Evolutionary conservation across 2,888 invertebrate genomes (phyloP), one percentile per base, ranked within the genome.

Genomic region (Pseudoips prasinana): DNA sequence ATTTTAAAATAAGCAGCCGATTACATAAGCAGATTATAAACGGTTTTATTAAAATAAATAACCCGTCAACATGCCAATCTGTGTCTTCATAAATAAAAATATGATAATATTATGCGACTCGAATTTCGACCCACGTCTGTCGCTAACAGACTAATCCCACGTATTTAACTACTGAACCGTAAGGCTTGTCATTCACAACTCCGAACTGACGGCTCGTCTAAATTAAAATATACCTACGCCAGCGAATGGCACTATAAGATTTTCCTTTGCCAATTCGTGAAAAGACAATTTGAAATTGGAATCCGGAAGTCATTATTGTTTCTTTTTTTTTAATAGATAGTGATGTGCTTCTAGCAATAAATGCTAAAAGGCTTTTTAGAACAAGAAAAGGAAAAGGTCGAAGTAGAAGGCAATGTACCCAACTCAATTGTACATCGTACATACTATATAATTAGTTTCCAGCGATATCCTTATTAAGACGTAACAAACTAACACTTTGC

Each of bases 141-240:
- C 67, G 46, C 2, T 6, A 8, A 39, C 58, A 61, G 48, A 19
- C 35, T 8, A 33, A 50, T 48, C 73, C 72, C 61, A 73, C 73
- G 69, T 62, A 65, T 69, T 69, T 49, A 64, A 65, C 58, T 46
- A 52, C 33, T 53, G 61, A 54, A 47, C 64, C 70, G 63, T 52
- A 33, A 44, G 23, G n/a, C 33, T 47, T 59, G 70, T 68, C 71
- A 71, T 30, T 34, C 22, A 31, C 68, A 65, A 46, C 52, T 44
- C 39, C 33, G 54, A 58, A 39, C 33, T 33, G 30, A 46, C 39
- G 30, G 46, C 29, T 27, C n/a, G n/a, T n/a, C n/a, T 7, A 9
- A 23, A 23, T 23, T 39, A 23, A 39, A 34, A 34, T 20, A 20
- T 20, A n/a, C 7, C 18, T 18, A 18, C 6, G 18, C 3, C 3